Evolutionary conservation across 2,113 vertebrate genomes (phyloP), one percentile per base, ranked within the genome.

Genomic region (Cephalopterus ornatus): DNA sequence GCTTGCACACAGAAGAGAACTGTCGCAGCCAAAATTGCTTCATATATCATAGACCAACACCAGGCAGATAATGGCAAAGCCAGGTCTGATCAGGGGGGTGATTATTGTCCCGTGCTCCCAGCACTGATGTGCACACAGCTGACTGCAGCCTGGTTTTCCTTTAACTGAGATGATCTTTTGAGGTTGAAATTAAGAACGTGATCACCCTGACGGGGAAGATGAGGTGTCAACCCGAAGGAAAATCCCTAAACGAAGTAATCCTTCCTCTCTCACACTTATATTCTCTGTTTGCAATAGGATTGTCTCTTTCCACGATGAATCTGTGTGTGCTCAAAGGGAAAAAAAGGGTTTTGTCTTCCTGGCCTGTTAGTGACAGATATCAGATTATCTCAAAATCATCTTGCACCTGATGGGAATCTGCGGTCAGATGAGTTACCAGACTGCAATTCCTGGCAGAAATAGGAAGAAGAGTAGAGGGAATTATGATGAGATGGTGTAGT

Each of bases 21-120:
- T 97, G 97, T 95, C 92, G n/a, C 85, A 92, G 89, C 74, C 83
- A 95, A 97, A 97, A 97, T 97, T 97, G 96, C 92, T 97, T 97
- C 97, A 96, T 97, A 91, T 95, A 97, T 97, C 97, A 97, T 47
- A 89, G 89, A 49, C 89, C 85, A 97, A 79, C 95, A 94, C 76
- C 80, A 68, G 87, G 91, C 96, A 95, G 97, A 97, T 97, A 97
- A 96, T 92, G 77, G 93, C 92, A 95, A 86, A 97, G 35, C 79
- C 83, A 94, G 94, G 49, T 95, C 93, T 97, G 97, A 96, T 96
- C 91, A 84, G 91, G 91, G 91, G 94, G 95, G 87, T 92, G 97
- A 97, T 97, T 96, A 97, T 88, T 95, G 70, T 62, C 92, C 86
- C 12, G 3, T 61, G 89, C 95, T 93, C 92, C 49, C 28, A 93